Evolutionary conservation across 2,888 invertebrate species (phyloP), one percentile per base, ranked within the genome.

Genomic region (Cataglyphis rosenhaueri): DNA sequence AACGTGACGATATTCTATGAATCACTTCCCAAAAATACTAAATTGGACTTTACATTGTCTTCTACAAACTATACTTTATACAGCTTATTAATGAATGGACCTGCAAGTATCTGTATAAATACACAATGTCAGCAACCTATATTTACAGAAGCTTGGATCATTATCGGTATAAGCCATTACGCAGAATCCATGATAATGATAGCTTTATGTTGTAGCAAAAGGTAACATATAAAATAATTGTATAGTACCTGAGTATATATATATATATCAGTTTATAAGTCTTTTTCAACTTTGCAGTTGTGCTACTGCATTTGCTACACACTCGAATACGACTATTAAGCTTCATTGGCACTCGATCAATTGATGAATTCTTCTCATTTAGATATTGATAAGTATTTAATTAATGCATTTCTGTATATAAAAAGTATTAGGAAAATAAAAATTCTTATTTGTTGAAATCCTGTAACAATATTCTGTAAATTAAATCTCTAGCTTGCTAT

Each of bases 131-230:
- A 91, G 75, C 90, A 92, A 75, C 91, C 93, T 57, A 93, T 94
- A 68, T 94, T 94, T 78, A 93, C 94, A 41, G 94, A 94, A 88
- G 90, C 93, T 55, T 94, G 93, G 93, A 82, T 93, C n/a, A 85
- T 91, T 64, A 85, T 91, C 74, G 92, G 92, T 48, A 70, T 88
- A 44, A 85, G 82, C 18, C 86, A 85, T 73, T 83, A 88, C 25
- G 81, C 76, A 64, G 88, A 91, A 62, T 81, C 85, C 21, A 84
- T 92, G 85, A 90, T 91, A 82, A 91, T 91, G 59, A 86, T 92
- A 71, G 91, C 91, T 62, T 85, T 92, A 70, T 92, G 91, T 52
- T 94, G 94, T 76, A 90, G 91, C 66, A 91, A 88, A 87, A 93
- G 91, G 93, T 93, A 92, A 87, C n/a, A 62, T 65, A 82, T 29